phyloP scores from a whole-genome alignment of 2,113 vertebrate species.

The Ammodytes marinus region DNA sequence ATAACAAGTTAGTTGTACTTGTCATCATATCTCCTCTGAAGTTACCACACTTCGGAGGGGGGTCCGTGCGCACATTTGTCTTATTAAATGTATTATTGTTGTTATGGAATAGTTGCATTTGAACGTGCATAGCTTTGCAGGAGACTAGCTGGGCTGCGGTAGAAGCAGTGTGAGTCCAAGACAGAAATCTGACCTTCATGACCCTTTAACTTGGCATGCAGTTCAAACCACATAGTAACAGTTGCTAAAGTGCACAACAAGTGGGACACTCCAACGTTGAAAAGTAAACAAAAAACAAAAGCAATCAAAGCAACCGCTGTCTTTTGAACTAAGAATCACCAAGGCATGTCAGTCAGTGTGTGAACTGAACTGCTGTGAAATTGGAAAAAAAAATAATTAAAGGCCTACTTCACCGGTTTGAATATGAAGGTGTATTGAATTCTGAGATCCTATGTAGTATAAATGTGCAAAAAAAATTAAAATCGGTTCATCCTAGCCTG shows the following conservation, averaged over 20 bases:
- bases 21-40: too few species aligned
- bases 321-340: constrained; percentile 70
- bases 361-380: neutral
- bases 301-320: constrained; percentile 68
- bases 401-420: too few species aligned
- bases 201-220: constrained; percentile 70
- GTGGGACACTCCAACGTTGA: constrained; percentile 64
- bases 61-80: too few species aligned
- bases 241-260: constrained; percentile 64
- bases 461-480: too few species aligned
- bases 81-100: too few species aligned
- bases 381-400: neutral
- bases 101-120: constrained; percentile 45
- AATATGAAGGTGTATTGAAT: too few species aligned
- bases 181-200: constrained; percentile 51
- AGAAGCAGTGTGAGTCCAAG: constrained; percentile 50
- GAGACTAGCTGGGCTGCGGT: constrained; percentile 42
- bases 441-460: too few species aligned
- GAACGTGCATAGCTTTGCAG: constrained; percentile 29
- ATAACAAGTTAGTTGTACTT: too few species aligned
- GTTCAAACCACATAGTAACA: constrained; percentile 59
- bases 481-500: too few species aligned
- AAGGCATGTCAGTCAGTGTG: constrained; percentile 39
- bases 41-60: too few species aligned
- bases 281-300: constrained; percentile 42